Conservation (phyloP, 37 sponge, comb jelly and placozoan species). For the Chondrosia reniformis region DNA sequence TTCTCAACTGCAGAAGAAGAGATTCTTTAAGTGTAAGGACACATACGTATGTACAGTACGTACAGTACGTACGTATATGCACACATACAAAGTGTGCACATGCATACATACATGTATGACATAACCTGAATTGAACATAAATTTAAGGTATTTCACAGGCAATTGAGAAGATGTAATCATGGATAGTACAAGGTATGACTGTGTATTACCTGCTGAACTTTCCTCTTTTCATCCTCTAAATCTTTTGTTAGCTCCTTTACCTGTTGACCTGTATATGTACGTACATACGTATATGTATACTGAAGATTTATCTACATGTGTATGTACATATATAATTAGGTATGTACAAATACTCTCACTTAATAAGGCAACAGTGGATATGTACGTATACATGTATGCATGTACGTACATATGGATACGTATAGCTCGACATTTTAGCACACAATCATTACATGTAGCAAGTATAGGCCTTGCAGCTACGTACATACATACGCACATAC, state of each 20-base stretch:
- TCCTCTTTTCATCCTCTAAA: slow-evolving; percentile 46
- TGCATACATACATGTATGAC: not conserved
- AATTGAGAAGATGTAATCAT: too few species aligned
- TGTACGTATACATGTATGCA: not conserved
- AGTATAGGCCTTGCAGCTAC: not conserved
- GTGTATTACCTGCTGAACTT: slow-evolving; percentile 21
- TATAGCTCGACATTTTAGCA: too few species aligned
- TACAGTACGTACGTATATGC: not conserved
- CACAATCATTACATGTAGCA: too few species aligned
- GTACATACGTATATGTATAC: not conserved
- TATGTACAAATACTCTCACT: too few species aligned
- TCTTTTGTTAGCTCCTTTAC: slow-evolving; percentile 7
- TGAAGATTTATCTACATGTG: not conserved
- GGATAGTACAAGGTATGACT: not conserved
- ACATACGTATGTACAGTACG: not conserved
- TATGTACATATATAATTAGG: too few species aligned
- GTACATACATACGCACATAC: not conserved
- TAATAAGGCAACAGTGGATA: too few species aligned
- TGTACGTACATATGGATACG: not conserved
- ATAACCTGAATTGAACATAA: not conserved
- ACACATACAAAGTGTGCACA: not conserved
- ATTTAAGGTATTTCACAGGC: too few species aligned
- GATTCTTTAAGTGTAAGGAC: not conserved
- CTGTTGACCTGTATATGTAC: slow-evolving; percentile 16
- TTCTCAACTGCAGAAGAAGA: slow-evolving; percentile 29